A percentile compares a stretch with the other conserved stretches of the same genome.
Evolutionary conservation across 2,888 invertebrate genomes (phyloP).

Genomic region (Thyatira batis): DNA sequence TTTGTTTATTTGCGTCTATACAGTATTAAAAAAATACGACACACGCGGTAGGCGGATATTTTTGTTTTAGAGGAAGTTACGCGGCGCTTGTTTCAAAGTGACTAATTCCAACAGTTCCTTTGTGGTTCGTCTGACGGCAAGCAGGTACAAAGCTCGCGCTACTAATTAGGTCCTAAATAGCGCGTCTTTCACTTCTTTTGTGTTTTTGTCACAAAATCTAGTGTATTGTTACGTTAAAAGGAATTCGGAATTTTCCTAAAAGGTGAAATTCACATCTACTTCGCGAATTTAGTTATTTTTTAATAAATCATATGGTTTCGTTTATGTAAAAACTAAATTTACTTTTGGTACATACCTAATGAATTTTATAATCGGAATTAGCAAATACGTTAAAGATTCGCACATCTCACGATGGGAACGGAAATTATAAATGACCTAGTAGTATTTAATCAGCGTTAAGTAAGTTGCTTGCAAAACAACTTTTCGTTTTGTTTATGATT

Average conservation of each 20-base stretch:
- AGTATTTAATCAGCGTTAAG: constrained; percentile 47
- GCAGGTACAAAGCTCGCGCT: constrained; percentile 14
- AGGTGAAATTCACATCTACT: no score
- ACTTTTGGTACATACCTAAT: not conserved
- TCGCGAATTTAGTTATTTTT: not conserved
- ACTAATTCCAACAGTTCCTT: constrained; percentile 39
- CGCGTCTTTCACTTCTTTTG: constrained; percentile 6
- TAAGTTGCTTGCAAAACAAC: constrained; percentile 36
- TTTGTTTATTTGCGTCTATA: no score
- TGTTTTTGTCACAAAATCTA: not conserved
- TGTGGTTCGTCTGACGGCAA: constrained; percentile 23
- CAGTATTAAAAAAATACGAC: not conserved
- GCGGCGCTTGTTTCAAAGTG: constrained; percentile 29
- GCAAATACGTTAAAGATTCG: not conserved
- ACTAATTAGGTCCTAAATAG: constrained; percentile 26
- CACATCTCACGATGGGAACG: constrained; percentile 46
- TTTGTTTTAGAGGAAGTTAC: constrained; percentile 21
- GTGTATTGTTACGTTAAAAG: not conserved
- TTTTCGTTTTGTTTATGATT: constrained; percentile 33
- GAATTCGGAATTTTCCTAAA: not conserved
- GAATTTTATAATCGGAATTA: not conserved
- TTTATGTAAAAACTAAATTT: no score
- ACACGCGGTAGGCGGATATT: constrained; percentile 22
- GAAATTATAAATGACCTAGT: constrained; percentile 57
- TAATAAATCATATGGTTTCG: no score